A percentile compares a stretch with the other conserved stretches of the same genome.
Evolutionary conservation across 2,888 invertebrate species (phyloP).

Genomic region (Amphipoea lucens): DNA sequence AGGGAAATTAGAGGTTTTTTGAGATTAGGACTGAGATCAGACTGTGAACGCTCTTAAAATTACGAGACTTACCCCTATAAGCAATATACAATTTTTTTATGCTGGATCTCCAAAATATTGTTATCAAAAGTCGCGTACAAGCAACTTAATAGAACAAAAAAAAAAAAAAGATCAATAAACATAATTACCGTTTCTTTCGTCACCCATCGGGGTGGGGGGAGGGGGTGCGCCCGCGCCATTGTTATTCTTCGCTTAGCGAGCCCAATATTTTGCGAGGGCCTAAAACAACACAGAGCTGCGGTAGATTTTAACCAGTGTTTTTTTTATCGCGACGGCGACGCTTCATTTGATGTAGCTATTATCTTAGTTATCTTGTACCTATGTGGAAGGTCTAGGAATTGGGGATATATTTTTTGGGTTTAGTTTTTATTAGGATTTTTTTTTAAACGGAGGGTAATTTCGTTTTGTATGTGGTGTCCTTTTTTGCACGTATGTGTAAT

Average conservation of each 20-base stretch:
- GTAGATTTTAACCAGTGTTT: conserved; percentile 76
- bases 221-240: conserved; percentile 66
- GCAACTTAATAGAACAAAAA: background rate
- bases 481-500: conserved; percentile 29
- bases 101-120: background rate
- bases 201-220: conserved; percentile 5
- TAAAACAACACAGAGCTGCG: conserved; percentile 80
- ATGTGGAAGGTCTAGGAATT: conserved; percentile 57
- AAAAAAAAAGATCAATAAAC: conserved; percentile 43
- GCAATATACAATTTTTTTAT: too few species aligned
- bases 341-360: conserved; percentile 78
- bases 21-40: too few species aligned
- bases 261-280: conserved; percentile 84
- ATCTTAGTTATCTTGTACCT: conserved; percentile 72
- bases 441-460: conserved; percentile 45
- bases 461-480: background rate
- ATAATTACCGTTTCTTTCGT: conserved; percentile 55
- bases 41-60: too few species aligned
- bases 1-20: too few species aligned
- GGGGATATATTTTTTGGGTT: conserved; percentile 43
- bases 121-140: background rate
- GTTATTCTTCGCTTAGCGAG: conserved; percentile 84
- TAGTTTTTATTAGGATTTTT: conserved; percentile 48
- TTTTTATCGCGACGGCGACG: conserved; percentile 74
- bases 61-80: too few species aligned